These are phyloP conservation scores for Macropus fuliginosus DNA, from an alignment of 2,797 vertebrate species.

Conservation along the genomic window DNA sequence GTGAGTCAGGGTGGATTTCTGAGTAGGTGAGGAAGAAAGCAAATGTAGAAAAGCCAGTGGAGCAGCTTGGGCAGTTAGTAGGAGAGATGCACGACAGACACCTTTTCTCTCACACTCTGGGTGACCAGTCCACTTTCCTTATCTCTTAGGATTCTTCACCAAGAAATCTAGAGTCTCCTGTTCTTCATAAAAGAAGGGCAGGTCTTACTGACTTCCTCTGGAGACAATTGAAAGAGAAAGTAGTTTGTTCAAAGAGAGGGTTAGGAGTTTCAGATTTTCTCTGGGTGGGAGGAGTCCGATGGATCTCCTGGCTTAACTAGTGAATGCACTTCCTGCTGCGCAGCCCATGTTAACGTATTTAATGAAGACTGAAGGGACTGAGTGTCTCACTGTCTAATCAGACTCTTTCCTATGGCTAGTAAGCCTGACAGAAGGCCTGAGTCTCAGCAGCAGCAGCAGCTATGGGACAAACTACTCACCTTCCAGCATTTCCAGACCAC, in stretches of 20 bases:
- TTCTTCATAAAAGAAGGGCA: neutral
- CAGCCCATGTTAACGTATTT: neutral
- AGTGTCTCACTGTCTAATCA: neutral
- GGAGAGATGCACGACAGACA: neutral
- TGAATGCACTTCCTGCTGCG: neutral
- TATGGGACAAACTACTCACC: constrained; percentile 1
- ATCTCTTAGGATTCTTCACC: neutral
- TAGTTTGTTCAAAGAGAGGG: neutral
- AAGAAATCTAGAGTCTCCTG: neutral
- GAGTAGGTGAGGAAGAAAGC: neutral
- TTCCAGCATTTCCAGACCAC: constrained; percentile 11
- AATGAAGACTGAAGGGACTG: neutral
- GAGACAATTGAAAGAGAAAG: neutral
- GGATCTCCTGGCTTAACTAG: neutral
- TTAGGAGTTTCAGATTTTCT: neutral
- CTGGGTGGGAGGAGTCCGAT: neutral
- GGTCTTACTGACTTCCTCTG: neutral
- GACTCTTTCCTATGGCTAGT: neutral
- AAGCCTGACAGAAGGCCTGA: neutral
- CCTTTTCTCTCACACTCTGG: neutral
- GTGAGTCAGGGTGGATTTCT: neutral
- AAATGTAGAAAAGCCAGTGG: neutral
- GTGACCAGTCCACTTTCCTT: neutral
- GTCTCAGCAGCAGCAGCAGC: constrained; percentile 58
- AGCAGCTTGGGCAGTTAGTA: neutral